phyloP scores from a whole-genome alignment of 2,113 vertebrate species.

The Saccopteryx leptura region DNA sequence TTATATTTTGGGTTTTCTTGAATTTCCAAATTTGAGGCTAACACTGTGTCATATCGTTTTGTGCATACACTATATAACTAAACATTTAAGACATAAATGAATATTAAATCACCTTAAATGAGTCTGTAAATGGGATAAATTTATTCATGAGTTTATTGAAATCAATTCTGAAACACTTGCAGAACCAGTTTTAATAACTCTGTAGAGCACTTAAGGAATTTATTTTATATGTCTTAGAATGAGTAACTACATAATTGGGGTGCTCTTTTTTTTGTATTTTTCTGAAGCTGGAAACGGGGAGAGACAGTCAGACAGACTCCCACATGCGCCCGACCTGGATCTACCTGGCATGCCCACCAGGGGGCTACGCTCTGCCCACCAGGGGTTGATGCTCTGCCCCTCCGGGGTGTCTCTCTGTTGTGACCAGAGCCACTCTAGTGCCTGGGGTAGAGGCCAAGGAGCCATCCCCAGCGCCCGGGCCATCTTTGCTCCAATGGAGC shows the following conservation, averaged over 20 bases:
- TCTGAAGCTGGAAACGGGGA: no score
- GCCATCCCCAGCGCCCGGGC: no score
- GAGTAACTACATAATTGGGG: background rate
- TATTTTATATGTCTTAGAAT: background rate
- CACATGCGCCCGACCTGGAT: no score
- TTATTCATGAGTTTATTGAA: background rate
- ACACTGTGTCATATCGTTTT: background rate
- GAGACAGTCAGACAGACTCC: no score
- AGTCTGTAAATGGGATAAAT: background rate
- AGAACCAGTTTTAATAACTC: constrained; percentile 48
- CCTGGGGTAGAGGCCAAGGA: no score
- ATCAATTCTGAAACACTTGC: constrained; percentile 16
- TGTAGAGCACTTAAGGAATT: background rate
- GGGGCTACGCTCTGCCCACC: no score
- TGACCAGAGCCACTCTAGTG: no score
- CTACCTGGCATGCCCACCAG: no score
- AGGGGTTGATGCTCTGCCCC: no score
- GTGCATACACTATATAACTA: constrained; percentile 10
- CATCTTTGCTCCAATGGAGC: no score
- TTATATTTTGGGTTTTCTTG: background rate
- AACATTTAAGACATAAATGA: constrained; percentile 44
- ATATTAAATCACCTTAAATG: constrained; percentile 40
- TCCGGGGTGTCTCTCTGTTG: no score
- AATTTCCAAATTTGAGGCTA: constrained; percentile 59
- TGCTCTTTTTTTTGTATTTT: background rate